A percentile compares a stretch with the other conserved stretches of the same genome.
phyloP scores from a whole-genome alignment of 2,888 invertebrate species.

The Orthonychiurus folsomi region DNA sequence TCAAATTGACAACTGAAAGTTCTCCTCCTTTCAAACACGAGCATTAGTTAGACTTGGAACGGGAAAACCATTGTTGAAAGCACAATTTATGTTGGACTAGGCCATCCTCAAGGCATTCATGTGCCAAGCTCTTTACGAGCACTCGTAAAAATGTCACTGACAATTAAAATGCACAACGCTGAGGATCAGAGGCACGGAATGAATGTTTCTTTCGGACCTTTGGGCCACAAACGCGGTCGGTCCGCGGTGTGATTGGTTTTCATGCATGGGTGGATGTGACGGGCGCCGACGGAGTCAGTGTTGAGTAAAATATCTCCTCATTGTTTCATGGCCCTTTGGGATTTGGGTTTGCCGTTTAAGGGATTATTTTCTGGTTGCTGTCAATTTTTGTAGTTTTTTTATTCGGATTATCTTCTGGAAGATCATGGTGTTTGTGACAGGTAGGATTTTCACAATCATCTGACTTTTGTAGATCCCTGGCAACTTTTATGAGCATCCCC shows the following conservation, averaged over 20 bases:
- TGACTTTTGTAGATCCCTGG: no score
- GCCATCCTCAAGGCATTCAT: background rate
- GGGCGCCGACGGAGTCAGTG: no score
- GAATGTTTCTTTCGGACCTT: background rate
- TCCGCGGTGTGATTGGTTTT: background rate
- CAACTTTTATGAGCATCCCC: no score
- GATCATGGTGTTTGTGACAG: no score
- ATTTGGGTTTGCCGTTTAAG: background rate
- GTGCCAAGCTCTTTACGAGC: constrained; percentile 7
- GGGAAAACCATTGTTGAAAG: no score
- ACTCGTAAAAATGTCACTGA: constrained; percentile 16
- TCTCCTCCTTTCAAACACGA: background rate
- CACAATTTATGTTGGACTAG: background rate
- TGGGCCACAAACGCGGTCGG: background rate
- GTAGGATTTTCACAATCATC: no score
- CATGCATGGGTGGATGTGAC: background rate
- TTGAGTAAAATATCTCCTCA: background rate
- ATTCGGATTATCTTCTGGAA: background rate
- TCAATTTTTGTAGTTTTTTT: background rate
- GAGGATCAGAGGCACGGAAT: background rate
- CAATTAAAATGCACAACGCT: constrained; percentile 9
- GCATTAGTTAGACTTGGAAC: background rate
- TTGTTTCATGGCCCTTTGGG: background rate
- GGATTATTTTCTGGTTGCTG: background rate
- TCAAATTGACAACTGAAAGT: constrained; percentile 24